phyloP scores from a whole-genome alignment of 2,888 invertebrate genomes.

The Pediacus dermestoides region DNA sequence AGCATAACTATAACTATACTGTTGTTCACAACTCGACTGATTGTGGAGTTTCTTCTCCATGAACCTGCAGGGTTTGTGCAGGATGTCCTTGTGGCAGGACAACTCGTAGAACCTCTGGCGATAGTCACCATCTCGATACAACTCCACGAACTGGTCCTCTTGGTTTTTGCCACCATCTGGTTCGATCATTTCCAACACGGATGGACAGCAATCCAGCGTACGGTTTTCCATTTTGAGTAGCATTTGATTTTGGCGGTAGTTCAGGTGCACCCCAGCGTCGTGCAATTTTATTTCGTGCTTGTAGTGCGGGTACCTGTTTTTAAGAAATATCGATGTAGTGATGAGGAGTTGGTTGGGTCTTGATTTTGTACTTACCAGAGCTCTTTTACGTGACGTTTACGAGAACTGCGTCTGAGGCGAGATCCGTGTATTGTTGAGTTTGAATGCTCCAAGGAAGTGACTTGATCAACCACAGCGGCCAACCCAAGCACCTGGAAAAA shows the following conservation, averaged over 20 bases:
- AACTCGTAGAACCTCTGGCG: conserved; percentile 74
- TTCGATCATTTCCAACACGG: conserved; percentile 71
- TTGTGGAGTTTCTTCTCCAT: conserved; percentile 66
- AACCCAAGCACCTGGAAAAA: conserved; percentile 58
- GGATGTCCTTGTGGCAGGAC: conserved; percentile 69
- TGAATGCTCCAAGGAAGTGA: conserved; percentile 40
- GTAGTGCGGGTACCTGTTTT: conserved; percentile 37
- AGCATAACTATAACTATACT: conserved; percentile 81
- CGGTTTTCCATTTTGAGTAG: conserved; percentile 48
- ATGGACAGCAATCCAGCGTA: conserved; percentile 75
- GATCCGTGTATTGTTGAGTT: conserved; percentile 39
- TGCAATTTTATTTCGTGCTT: conserved; percentile 34
- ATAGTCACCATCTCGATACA: conserved; percentile 69
- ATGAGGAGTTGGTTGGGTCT: conserved; percentile 8
- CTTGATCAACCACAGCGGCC: conserved; percentile 54
- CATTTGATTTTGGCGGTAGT: conserved; percentile 62
- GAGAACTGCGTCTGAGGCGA: conserved; percentile 35
- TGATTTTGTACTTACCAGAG: conserved; percentile 23
- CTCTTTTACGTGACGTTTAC: conserved; percentile 26
- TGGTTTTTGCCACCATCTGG: conserved; percentile 74
- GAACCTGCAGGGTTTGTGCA: conserved; percentile 68
- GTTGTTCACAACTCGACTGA: conserved; percentile 77
- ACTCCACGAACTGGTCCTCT: conserved; percentile 67
- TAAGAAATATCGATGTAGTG: conserved; percentile 10
- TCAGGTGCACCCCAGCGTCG: conserved; percentile 51